Conservation (phyloP, 2,888 invertebrate species). For the Sinohyriopsis cumingii region DNA sequence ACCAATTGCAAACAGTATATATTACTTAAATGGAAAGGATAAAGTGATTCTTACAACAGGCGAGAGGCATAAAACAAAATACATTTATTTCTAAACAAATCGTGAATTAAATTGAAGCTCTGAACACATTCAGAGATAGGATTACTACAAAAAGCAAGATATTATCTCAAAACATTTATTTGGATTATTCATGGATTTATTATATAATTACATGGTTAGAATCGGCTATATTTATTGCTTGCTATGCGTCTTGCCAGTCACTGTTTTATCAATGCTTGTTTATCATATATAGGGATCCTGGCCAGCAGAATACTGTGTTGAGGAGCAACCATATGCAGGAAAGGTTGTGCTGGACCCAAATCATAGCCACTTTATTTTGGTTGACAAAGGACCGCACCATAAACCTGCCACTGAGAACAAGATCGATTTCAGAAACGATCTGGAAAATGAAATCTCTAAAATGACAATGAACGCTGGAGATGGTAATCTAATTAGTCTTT, state of each 20-base stretch:
- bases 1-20: too few species aligned
- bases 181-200: too few species aligned
- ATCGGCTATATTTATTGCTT: too few species aligned
- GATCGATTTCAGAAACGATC: slow-evolving; percentile 60
- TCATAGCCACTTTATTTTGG: slow-evolving; percentile 71
- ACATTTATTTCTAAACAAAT: too few species aligned
- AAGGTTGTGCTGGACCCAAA: slow-evolving; percentile 65
- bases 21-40: too few species aligned
- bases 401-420: slow-evolving; percentile 57
- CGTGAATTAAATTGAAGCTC: too few species aligned
- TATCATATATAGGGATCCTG: slow-evolving; percentile 44
- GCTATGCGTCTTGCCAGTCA: too few species aligned
- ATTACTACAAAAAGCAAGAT: too few species aligned
- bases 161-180: too few species aligned
- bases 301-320: slow-evolving; percentile 61
- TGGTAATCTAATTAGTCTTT: slow-evolving; percentile 19
- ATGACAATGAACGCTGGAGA: slow-evolving; percentile 50
- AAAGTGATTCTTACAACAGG: too few species aligned
- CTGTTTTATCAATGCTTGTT: background rate
- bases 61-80: too few species aligned
- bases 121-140: background rate
- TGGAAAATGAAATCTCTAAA: slow-evolving; percentile 59
- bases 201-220: too few species aligned
- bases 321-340: slow-evolving; percentile 18
- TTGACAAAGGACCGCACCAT: slow-evolving; percentile 68